phyloP scores from a whole-genome alignment of 2,113 vertebrate genomes.

The Lasiurus borealis region DNA sequence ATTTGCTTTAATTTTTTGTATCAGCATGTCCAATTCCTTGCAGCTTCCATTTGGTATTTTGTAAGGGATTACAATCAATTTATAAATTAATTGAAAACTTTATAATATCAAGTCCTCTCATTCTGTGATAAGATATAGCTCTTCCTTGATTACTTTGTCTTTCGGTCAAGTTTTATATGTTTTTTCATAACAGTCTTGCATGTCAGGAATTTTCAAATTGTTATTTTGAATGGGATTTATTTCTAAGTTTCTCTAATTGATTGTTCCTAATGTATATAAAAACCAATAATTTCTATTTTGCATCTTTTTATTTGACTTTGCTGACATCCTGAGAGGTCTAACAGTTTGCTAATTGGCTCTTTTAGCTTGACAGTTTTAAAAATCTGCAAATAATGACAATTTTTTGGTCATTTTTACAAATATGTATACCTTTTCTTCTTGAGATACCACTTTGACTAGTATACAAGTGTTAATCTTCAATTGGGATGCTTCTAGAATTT shows the following conservation, averaged over 20 bases:
- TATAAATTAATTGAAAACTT: slow-evolving; percentile 26
- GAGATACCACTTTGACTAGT: not conserved
- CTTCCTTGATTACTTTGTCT: slow-evolving; percentile 43
- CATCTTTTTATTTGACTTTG: slow-evolving; percentile 3
- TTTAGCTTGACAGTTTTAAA: not conserved
- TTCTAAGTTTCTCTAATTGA: not conserved
- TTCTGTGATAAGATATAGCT: not conserved
- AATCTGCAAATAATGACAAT: not conserved
- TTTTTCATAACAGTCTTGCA: not conserved
- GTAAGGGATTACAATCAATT: not conserved
- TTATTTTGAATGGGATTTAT: not conserved
- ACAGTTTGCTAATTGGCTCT: not conserved
- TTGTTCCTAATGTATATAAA: not conserved
- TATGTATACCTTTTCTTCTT: not conserved
- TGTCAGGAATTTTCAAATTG: not conserved
- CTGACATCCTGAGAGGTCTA: not conserved
- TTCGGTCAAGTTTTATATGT: not conserved
- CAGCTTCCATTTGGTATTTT: slow-evolving; percentile 46
- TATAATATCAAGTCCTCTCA: not conserved
- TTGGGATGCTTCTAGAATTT: not conserved
- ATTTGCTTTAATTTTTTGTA: slow-evolving; percentile 28
- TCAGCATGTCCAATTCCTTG: not conserved
- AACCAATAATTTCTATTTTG: slow-evolving; percentile 24
- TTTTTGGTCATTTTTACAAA: not conserved
- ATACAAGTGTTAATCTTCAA: not conserved